A percentile compares a stretch with the other conserved stretches of the same genome.
Evolutionary conservation across 2,888 invertebrate genomes (phyloP).

Genomic region (Tinea trinotella): DNA sequence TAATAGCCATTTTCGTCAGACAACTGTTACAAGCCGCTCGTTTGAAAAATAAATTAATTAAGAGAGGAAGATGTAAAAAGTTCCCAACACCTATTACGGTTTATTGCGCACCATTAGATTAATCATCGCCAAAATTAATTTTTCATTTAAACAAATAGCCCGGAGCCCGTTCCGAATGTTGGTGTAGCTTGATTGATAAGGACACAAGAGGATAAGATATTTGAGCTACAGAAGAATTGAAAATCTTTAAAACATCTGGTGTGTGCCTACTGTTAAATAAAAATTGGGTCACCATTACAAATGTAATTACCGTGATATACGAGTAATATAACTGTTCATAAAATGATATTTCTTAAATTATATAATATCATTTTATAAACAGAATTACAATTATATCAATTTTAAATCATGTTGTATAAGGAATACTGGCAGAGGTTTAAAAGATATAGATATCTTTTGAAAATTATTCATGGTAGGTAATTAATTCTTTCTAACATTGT

Average conservation of each 20-base stretch:
- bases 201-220: slow-evolving; percentile 23
- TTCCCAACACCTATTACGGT: slow-evolving; percentile 68
- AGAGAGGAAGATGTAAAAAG: slow-evolving; percentile 69
- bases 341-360: no score
- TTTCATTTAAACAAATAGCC: slow-evolving; percentile 69
- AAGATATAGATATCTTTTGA: no score
- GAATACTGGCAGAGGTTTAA: no score
- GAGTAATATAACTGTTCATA: no score
- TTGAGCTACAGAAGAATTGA: slow-evolving; percentile 9
- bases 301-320: no score
- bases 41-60: slow-evolving; percentile 60
- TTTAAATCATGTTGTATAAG: no score
- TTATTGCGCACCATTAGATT: slow-evolving; percentile 67
- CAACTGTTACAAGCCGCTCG: slow-evolving; percentile 18
- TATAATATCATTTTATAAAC: no score
- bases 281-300: no score
- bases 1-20: background rate
- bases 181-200: slow-evolving; percentile 57
- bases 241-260: background rate
- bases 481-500: slow-evolving; percentile 14
- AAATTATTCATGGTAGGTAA: no score
- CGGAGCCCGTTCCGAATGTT: slow-evolving; percentile 57
- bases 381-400: no score
- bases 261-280: no score
- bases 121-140: slow-evolving; percentile 71